Base-by-base conservation (phyloP, 1,140 invertebrate genomes). In the Bilobella aurantiaca region DNA sequence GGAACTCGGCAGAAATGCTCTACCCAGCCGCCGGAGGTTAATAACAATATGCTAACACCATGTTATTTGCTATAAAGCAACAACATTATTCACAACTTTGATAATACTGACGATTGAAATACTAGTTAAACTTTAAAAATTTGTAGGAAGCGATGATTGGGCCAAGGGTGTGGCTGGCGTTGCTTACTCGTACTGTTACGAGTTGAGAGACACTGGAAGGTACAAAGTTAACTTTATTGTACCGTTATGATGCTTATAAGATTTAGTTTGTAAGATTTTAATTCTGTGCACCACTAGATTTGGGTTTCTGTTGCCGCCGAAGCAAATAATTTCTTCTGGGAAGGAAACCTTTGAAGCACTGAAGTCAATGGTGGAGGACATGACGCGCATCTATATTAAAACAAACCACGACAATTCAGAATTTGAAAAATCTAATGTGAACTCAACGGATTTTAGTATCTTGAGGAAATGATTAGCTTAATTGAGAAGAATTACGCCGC, bases 81-180 rank as follows among this genome's bases (percentile, higher is more conserved):
- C n/a, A n/a, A 42, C 34, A 12, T 42, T 42, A 42, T 42, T 42
- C 8, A 12, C n/a, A n/a, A n/a, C n/a, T n/a, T n/a, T n/a, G n/a
- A 42, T 42, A 42, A 42, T 42, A 18, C 18, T n/a, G n/a, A n/a
- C n/a, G n/a, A n/a, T n/a, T n/a, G n/a, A n/a, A n/a, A n/a, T n/a
- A n/a, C n/a, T n/a, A n/a, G n/a, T n/a, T n/a, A n/a, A n/a, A n/a
- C n/a, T n/a, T n/a, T n/a, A n/a, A n/a, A n/a, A n/a, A n/a, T n/a
- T 42, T 42, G 8, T 23, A 53, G 69, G 69, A 16, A 65, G 57
- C 49, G 62, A 68, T 49, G 71, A 73, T 34, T 73, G 68, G 66
- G 71, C 68, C 16, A 70, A 70, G 49, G 68, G 78, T 60, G 78
- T 79, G 8, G 81, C 79, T 14, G 71, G 66, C 23, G 63, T 73